These are phyloP conservation scores for Globicephala melas DNA, from an alignment of 2,113 vertebrate genomes.

Conservation along the genomic window DNA sequence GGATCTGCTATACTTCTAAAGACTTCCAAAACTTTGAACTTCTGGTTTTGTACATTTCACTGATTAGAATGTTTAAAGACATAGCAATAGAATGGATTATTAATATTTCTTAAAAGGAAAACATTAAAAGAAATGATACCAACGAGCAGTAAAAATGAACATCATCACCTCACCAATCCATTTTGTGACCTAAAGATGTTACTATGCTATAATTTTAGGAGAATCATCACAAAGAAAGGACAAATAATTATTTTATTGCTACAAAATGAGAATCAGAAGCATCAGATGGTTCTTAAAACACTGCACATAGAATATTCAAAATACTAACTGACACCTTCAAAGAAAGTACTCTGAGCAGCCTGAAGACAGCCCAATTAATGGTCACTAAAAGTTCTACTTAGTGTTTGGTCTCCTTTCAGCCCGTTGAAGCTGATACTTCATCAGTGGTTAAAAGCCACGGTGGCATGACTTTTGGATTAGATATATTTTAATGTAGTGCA, in stretches of 20 bases:
- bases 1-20: neutral
- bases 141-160: neutral
- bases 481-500: neutral
- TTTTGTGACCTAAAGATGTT: neutral
- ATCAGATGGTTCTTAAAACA: neutral
- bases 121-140: neutral
- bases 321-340: neutral
- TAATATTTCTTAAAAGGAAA: neutral
- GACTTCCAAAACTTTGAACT: neutral
- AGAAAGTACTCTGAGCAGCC: neutral
- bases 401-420: neutral
- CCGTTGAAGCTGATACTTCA: neutral
- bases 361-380: neutral
- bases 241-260: neutral
- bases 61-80: neutral
- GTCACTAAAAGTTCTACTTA: neutral
- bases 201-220: neutral
- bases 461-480: neutral
- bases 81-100: neutral
- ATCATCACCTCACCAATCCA: neutral
- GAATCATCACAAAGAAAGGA: neutral
- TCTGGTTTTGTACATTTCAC: neutral
- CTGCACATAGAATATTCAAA: neutral
- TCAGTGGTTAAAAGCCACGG: neutral
- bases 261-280: conserved; percentile 11